A percentile compares a stretch with the other conserved stretches of the same genome.
These are phyloP conservation scores for Drosophila fungiperda DNA, from an alignment of 2,888 invertebrate species.

Conservation along the genomic window DNA sequence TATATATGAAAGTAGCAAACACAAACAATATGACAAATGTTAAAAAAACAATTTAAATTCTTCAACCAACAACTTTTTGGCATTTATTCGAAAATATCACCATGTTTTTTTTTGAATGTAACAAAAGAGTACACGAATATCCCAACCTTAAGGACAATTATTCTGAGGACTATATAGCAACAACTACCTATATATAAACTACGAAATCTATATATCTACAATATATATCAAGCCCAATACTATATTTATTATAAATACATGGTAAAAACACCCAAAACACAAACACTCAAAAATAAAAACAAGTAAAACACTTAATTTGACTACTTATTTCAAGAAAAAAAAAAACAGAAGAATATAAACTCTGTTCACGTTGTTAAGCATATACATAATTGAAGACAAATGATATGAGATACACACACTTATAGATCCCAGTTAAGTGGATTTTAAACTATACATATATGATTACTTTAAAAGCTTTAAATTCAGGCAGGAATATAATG, in stretches of 20 bases:
- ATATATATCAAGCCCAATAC: conserved; percentile 25
- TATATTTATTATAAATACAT: conserved; percentile 47
- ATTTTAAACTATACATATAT: conserved; percentile 39
- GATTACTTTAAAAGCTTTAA: conserved; percentile 67
- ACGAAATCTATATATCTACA: conserved; percentile 43
- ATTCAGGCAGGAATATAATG: conserved; percentile 51
- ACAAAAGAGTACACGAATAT: conserved; percentile 68
- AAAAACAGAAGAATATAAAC: conserved; percentile 13
- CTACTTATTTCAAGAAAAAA: conserved; percentile 60
- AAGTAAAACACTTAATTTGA: conserved; percentile 55
- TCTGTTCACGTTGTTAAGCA: conserved; percentile 50
- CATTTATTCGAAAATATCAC: conserved; percentile 65
- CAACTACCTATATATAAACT: conserved; percentile 53
- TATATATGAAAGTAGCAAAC: conserved; percentile 9
- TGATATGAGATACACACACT: conserved; percentile 24
- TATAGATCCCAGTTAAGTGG: conserved; percentile 36
- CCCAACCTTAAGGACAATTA: conserved; percentile 75
- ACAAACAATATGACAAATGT: conserved; percentile 15
- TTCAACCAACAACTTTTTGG: conserved; percentile 39
- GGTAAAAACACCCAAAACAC: conserved; percentile 41
- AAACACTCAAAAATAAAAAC: conserved; percentile 19
- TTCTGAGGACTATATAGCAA: conserved; percentile 60
- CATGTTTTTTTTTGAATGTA: conserved; percentile 44
- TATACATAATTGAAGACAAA: conserved; percentile 33
- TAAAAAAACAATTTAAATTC: conserved; percentile 21